Base-by-base conservation (phyloP, 2,888 invertebrate species). In the Ormyrus thymus region DNA sequence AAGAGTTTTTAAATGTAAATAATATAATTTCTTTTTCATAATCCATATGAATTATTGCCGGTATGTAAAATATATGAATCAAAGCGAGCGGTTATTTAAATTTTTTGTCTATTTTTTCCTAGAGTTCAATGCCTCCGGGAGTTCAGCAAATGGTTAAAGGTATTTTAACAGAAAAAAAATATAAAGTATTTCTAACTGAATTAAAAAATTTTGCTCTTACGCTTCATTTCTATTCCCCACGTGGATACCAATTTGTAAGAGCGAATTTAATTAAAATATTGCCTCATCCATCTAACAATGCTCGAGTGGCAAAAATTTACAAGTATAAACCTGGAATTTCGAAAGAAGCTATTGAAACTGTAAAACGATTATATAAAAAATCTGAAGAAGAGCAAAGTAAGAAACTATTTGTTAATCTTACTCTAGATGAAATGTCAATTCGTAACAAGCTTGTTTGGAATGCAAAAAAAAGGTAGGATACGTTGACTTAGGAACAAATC, bases 401-500 rank as follows among this genome's bases (percentile, higher is more conserved):
- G 29, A 29, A 29, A 29, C 1, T 1, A 1, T 29, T 29, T 29
- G 1, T 29, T 29, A 29, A 29, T 29, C 29, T 29, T 29, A 29
- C 29, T 29, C 2, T 29, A 29, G 29, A 29, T 29, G 29, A 29
- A 29, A 1, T 29, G 29, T 29, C 29, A 29, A 29, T 29, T 29
- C 29, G 29, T 29, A 29, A 29, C 1, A 29, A 29, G 29, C 29
- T 29, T 29, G 29, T 29, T 1, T 29, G 29, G 29, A 29, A 29
- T 29, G 29, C 2, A 29, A 29, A 29, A 29, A 29, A 29, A 29
- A 29, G 29, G 29, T 2, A 29, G 29, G 29, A 29, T 51, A 72
- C 8, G 74, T 84, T 9, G 81, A 83, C 69, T 78, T 82, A 72
- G 83, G 84, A 11, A 59, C 15, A 43, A 43, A 45, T 29, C 15